These are phyloP conservation scores for Ochotona princeps DNA, from an alignment of 2,113 vertebrate genomes.

Conservation along the genomic window DNA sequence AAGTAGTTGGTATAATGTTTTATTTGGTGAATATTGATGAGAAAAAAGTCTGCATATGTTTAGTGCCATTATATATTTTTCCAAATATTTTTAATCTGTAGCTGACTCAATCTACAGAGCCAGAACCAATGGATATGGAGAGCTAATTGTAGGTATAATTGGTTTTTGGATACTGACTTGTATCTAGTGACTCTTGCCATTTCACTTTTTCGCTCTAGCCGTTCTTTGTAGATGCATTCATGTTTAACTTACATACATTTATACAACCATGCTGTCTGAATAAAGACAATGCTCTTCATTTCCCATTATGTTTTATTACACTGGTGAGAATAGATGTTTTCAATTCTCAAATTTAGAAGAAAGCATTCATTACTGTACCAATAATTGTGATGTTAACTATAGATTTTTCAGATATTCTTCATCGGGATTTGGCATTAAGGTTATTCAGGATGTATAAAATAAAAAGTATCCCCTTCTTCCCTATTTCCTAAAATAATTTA, in stretches of 20 bases:
- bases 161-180: slow-evolving; percentile 45
- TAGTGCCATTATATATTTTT: too few relatives aligned
- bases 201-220: slow-evolving; percentile 41
- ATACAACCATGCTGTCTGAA: neutral
- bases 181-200: slow-evolving; percentile 40
- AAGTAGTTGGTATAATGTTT: too few relatives aligned
- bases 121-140: too few relatives aligned
- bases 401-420: slow-evolving; percentile 37
- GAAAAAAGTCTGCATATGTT: too few relatives aligned
- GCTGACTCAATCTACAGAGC: too few relatives aligned
- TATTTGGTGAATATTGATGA: too few relatives aligned
- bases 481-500: slow-evolving; percentile 49
- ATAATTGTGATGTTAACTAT: slow-evolving; percentile 34
- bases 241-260: slow-evolving; percentile 8
- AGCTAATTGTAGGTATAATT: neutral
- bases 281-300: slow-evolving; percentile 16
- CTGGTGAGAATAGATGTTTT: slow-evolving; percentile 13
- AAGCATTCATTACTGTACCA: slow-evolving; percentile 24
- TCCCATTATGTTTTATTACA: neutral
- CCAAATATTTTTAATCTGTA: too few relatives aligned
- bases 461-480: neutral
- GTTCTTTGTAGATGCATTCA: slow-evolving; percentile 40
- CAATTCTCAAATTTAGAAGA: slow-evolving; percentile 27
- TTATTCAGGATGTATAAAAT: slow-evolving; percentile 38
- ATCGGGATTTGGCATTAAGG: slow-evolving; percentile 34